Evolutionary conservation across 2,888 invertebrate genomes (phyloP), one percentile per base, ranked within the genome.

Genomic region (Willowsia nigromaculata): DNA sequence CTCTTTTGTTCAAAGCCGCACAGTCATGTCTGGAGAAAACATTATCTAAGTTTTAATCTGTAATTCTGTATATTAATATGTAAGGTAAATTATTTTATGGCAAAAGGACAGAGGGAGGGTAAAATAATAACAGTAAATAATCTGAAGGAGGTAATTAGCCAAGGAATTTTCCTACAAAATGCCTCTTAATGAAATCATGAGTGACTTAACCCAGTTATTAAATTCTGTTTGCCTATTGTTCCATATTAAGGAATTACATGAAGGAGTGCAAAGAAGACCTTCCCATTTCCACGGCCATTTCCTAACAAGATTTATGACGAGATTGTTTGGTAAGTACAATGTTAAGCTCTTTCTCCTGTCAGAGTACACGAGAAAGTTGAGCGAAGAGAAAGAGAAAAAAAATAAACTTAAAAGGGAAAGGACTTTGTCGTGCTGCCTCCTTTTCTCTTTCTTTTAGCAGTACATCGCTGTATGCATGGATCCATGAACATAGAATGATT

Each of bases 271-370:
- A 27, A 15, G 30, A 62, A n/a, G 68, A 40, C 68, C 18, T 71
- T 71, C 22, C 11, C 59, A 59, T 27, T 18, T 71, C 40, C 43
- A 40, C 18, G 40, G 18, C 43, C 40, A 22, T 71, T 22, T 37
- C 37, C 43, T 71, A 71, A 71, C 68, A 71, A 71, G 68, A 71
- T 71, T 71, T 71, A 71, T 71, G 18, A 40, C 40, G 43, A 71
- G 68, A 71, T 71, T 40, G 68, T 71, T 71, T 71, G 68, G 68
- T 13, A 71, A 71, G 68, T 71, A 71, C 37, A 71, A 71, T 40
- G 37, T 40, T 71, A 71, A 71, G 40, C 68, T 40, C 68, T 71
- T 71, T 40, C 40, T 71, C 68, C 40, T 71, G 68, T 40, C 68
- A 43, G 40, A 37, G 6, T 71, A 2, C 27, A 40, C 11, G 22